Conservation (phyloP, 2,113 vertebrate genomes). For the Nansenia antarctica region DNA sequence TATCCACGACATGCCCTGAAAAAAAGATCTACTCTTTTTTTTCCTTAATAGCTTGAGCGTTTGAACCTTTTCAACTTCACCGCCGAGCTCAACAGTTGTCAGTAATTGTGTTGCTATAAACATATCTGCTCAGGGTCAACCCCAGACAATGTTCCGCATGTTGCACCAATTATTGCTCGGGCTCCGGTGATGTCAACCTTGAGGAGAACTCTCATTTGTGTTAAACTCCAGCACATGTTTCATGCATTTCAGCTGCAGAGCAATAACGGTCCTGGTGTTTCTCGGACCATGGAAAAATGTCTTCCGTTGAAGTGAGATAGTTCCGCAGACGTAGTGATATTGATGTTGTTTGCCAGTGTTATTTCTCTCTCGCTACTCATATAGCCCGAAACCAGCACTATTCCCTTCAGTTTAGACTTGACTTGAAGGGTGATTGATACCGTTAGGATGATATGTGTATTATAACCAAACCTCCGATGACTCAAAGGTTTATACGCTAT, state of each 20-base stretch:
- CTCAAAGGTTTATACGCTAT: slow-evolving; percentile 41
- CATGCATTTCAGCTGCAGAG: not conserved
- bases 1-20: not conserved
- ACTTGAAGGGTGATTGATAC: slow-evolving; percentile 35
- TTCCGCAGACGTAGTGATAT: too few relatives aligned
- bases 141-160: slow-evolving; percentile 37
- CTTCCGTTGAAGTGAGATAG: not conserved
- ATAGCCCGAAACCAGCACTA: too few relatives aligned
- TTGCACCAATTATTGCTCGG: slow-evolving; percentile 45
- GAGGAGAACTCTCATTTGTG: slow-evolving; percentile 18
- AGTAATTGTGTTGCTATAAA: slow-evolving; percentile 40
- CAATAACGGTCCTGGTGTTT: not conserved
- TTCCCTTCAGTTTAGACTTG: slow-evolving; percentile 3
- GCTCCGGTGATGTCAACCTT: slow-evolving; percentile 48
- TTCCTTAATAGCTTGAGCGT: not conserved
- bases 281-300: not conserved
- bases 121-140: slow-evolving; percentile 40
- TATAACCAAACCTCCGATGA: slow-evolving; percentile 32
- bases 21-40: not conserved
- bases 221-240: not conserved
- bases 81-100: slow-evolving; percentile 36
- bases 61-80: slow-evolving; percentile 31
- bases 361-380: too few relatives aligned
- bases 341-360: too few relatives aligned
- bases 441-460: slow-evolving; percentile 10